Evolutionary conservation across 2,888 invertebrate genomes (phyloP).

Genomic region (Acleris laterana): DNA sequence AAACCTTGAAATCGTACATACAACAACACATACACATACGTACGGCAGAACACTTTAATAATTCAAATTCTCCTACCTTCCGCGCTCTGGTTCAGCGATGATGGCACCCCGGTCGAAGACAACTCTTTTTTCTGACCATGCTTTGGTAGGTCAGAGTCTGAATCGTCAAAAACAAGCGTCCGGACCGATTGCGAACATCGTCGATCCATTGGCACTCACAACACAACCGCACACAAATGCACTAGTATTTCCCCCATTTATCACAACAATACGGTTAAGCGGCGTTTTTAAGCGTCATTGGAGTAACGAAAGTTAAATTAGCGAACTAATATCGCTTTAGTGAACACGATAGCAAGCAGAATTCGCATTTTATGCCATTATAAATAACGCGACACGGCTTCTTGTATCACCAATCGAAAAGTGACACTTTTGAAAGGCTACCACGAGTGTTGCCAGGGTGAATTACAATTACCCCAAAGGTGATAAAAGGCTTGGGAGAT

Average conservation of each 20-base stretch:
- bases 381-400: slow-evolving; percentile 67
- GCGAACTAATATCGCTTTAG: slow-evolving; percentile 45
- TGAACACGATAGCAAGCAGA: slow-evolving; percentile 27
- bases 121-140: slow-evolving; percentile 72
- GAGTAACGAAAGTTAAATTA: slow-evolving; percentile 41
- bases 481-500: background rate
- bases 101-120: slow-evolving; percentile 62
- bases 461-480: slow-evolving; percentile 13
- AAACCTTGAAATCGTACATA: slow-evolving; percentile 71
- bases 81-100: slow-evolving; percentile 74
- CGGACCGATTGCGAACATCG: slow-evolving; percentile 89
- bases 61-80: slow-evolving; percentile 66
- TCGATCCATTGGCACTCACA: slow-evolving; percentile 80
- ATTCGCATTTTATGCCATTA: slow-evolving; percentile 60
- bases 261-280: slow-evolving; percentile 48
- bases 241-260: slow-evolving; percentile 75
- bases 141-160: slow-evolving; percentile 83
- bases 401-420: slow-evolving; percentile 59
- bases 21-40: slow-evolving; percentile 49
- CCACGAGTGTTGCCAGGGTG: slow-evolving; percentile 40
- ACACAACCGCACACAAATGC: slow-evolving; percentile 67
- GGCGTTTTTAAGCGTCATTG: slow-evolving; percentile 52
- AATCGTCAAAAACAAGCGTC: slow-evolving; percentile 91
- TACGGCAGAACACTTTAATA: slow-evolving; percentile 43
- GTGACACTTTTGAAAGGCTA: slow-evolving; percentile 55